These are phyloP conservation scores for Corydoras maculifer DNA, from an alignment of 2,113 vertebrate genomes.

Conservation along the genomic window DNA sequence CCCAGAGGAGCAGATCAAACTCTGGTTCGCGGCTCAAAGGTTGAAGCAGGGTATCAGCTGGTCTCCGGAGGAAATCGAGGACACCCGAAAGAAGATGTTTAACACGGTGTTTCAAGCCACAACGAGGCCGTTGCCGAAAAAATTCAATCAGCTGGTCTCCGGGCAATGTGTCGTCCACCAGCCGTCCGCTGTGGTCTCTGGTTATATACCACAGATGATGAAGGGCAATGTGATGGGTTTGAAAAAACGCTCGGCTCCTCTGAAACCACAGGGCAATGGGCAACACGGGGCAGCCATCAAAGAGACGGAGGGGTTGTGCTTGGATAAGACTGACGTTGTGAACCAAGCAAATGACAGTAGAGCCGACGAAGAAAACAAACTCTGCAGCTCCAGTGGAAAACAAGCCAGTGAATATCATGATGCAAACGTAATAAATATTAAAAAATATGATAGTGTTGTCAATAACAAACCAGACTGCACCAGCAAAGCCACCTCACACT, in stretches of 20 bases:
- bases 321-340: conserved; percentile 42
- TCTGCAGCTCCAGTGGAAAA: conserved; percentile 5
- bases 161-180: conserved; percentile 76
- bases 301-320: conserved; percentile 28
- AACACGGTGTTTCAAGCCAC: conserved; percentile 92
- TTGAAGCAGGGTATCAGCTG: conserved; percentile 98
- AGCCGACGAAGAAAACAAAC: conserved; percentile 22
- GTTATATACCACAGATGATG: conserved; percentile 72
- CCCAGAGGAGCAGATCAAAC: conserved; percentile 96
- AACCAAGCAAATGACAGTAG: conserved; percentile 35
- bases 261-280: conserved; percentile 66
- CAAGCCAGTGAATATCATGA: conserved; percentile 18
- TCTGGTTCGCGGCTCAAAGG: conserved; percentile 98
- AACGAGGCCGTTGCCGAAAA: conserved; percentile 24
- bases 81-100: conserved; percentile 97
- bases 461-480: conserved; percentile 50
- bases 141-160: conserved; percentile 54
- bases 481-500: conserved; percentile 56
- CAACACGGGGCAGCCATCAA: conserved; percentile 39
- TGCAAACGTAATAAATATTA: conserved; percentile 37
- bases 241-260: conserved; percentile 65
- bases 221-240: conserved; percentile 56
- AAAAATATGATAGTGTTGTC: conserved; percentile 43
- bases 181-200: conserved; percentile 71
- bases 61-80: conserved; percentile 97